Evolutionary conservation across 2,888 invertebrate species (phyloP).

Genomic region (Ethmia dodecea): DNA sequence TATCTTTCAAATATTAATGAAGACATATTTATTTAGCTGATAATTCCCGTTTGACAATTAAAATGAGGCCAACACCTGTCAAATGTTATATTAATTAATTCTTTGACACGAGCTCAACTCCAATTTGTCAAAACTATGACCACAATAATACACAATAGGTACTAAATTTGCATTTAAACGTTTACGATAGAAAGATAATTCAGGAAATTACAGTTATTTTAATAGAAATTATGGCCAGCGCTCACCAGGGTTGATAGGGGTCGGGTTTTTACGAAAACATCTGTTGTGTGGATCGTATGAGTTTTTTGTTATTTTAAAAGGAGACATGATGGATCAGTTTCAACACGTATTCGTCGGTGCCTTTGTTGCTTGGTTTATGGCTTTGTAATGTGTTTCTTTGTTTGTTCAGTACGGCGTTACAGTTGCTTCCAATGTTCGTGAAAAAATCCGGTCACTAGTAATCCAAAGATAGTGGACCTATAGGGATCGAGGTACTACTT

Average conservation of each 20-base stretch:
- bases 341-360: constrained; percentile 72
- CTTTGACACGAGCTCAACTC: constrained; percentile 33
- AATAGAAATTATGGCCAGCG: constrained; percentile 58
- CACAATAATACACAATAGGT: constrained; percentile 60
- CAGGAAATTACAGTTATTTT: constrained; percentile 65
- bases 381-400: constrained; percentile 76
- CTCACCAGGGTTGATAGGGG: constrained; percentile 50
- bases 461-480: too few species aligned
- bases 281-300: constrained; percentile 69
- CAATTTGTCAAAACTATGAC: constrained; percentile 62
- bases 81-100: constrained; percentile 37
- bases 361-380: constrained; percentile 73
- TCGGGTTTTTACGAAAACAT: constrained; percentile 69
- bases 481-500: background rate
- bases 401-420: constrained; percentile 70
- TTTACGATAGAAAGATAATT: constrained; percentile 58
- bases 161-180: constrained; percentile 70
- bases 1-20: too few species aligned
- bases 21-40: too few species aligned
- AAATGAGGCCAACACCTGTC: constrained; percentile 18
- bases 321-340: constrained; percentile 78
- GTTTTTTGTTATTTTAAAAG: constrained; percentile 75
- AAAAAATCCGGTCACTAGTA: constrained; percentile 30
- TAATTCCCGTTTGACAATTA: background rate
- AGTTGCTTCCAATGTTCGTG: constrained; percentile 52